Percentiles rank a stretch among this genome's conserved stretches.
Evolutionary conservation across 2,797 vertebrate species (phyloP).

Genomic region (Sebastolobus alascanus): DNA sequence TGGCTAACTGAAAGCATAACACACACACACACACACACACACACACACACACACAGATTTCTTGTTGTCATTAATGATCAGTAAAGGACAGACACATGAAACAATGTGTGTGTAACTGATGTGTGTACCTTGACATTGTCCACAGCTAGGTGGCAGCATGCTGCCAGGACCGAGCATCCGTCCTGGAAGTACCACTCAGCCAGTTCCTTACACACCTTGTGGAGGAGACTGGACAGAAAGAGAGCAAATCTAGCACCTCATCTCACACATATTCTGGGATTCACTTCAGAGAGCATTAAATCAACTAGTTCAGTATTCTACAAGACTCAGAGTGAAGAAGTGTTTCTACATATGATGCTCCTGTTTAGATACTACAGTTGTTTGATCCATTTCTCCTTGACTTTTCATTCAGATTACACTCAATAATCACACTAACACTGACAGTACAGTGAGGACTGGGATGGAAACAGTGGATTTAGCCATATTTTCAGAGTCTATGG

Average conservation of each 20-base stretch:
- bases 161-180: slow-evolving; percentile 90
- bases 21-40: slow-evolving; percentile 22
- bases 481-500: background rate
- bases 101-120: background rate
- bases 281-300: background rate
- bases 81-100: background rate
- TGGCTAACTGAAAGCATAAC: slow-evolving; percentile 87
- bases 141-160: slow-evolving; percentile 94
- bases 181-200: slow-evolving; percentile 97
- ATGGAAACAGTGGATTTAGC: background rate
- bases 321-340: background rate
- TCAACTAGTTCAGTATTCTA: background rate
- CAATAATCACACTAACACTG: background rate
- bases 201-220: slow-evolving; percentile 89
- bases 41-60: background rate
- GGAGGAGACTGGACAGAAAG: slow-evolving; percentile 85
- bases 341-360: background rate
- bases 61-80: background rate
- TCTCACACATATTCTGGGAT: background rate
- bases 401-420: background rate
- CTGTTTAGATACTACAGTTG: background rate
- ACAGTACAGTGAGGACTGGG: too few species aligned
- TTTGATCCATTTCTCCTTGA: background rate
- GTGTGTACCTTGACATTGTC: slow-evolving; percentile 91
- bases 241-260: background rate